Percentiles rank a stretch among this genome's conserved stretches.
Conservation (phyloP, 2,113 vertebrate genomes). For the Ceuthmochares aereus region DNA sequence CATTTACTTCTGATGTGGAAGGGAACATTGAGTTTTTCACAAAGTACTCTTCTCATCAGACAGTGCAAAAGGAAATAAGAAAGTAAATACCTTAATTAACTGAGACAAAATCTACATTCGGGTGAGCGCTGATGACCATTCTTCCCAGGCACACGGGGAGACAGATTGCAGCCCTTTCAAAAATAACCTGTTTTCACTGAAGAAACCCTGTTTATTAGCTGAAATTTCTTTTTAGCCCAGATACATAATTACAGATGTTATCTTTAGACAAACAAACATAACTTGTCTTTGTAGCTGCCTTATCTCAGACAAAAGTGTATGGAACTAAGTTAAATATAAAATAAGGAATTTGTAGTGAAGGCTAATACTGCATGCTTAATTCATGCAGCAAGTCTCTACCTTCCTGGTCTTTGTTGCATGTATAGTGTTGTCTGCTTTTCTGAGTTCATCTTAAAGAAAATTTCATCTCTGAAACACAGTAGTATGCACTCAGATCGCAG, state of each 20-base stretch:
- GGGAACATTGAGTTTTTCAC: background rate
- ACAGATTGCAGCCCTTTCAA: constrained; percentile 5
- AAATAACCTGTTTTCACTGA: background rate
- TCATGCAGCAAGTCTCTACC: background rate
- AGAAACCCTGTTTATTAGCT: constrained; percentile 15
- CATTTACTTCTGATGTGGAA: background rate
- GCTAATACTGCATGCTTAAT: background rate
- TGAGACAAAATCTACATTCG: background rate
- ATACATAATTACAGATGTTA: constrained; percentile 30
- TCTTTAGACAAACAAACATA: background rate
- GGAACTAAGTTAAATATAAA: background rate
- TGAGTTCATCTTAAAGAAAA: background rate
- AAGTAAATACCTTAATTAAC: constrained; percentile 17
- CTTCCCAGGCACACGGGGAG: background rate
- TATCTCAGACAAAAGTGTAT: background rate
- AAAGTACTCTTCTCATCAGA: background rate
- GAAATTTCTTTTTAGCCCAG: background rate
- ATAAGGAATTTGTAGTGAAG: background rate
- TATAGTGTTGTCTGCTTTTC: background rate
- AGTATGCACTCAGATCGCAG: background rate
- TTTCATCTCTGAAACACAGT: background rate
- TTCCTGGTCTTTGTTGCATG: background rate
- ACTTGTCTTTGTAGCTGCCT: background rate
- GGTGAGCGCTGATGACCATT: background rate
- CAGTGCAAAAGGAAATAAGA: background rate